phyloP scores from a whole-genome alignment of 2,888 invertebrate genomes.

The Dryococelus australis region DNA sequence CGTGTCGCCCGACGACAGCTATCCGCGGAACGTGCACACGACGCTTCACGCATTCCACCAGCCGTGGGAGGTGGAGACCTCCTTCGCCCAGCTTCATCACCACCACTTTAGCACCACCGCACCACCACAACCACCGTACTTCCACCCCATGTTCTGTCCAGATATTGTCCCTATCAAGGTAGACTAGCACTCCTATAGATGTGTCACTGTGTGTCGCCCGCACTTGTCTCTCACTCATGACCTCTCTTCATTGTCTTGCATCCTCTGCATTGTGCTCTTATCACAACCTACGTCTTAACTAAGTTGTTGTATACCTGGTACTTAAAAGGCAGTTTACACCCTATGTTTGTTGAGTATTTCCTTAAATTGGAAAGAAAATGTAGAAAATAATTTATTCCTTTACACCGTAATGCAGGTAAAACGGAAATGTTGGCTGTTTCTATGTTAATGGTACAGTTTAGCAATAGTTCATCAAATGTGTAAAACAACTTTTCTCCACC shows the following conservation, averaged over 20 bases:
- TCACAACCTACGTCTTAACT: not conserved
- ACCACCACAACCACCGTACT: constrained; percentile 43
- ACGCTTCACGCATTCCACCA: constrained; percentile 70
- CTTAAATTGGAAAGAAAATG: too few relatives aligned
- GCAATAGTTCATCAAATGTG: too few relatives aligned
- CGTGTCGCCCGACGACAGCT: constrained; percentile 40
- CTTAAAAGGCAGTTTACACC: not conserved
- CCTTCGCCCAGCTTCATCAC: constrained; percentile 43
- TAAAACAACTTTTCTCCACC: too few relatives aligned
- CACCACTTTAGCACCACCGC: constrained; percentile 38
- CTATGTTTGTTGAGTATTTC: too few relatives aligned
- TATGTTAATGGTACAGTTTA: too few relatives aligned
- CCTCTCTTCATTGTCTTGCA: not conserved
- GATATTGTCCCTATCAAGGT: constrained; percentile 67
- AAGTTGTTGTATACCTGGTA: not conserved
- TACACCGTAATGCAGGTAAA: too few relatives aligned
- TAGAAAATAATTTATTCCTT: too few relatives aligned
- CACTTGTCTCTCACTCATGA: constrained; percentile 17
- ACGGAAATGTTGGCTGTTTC: too few relatives aligned
- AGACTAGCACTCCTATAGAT: constrained; percentile 43
- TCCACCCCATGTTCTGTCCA: constrained; percentile 53
- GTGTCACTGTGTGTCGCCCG: not conserved
- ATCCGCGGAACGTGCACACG: constrained; percentile 58
- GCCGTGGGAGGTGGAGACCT: constrained; percentile 70
- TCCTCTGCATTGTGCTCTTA: constrained; percentile 4